Percentiles rank a stretch among this genome's conserved stretches.
Conservation (phyloP, 2,888 invertebrate species). For the Lepidonotus clava region DNA sequence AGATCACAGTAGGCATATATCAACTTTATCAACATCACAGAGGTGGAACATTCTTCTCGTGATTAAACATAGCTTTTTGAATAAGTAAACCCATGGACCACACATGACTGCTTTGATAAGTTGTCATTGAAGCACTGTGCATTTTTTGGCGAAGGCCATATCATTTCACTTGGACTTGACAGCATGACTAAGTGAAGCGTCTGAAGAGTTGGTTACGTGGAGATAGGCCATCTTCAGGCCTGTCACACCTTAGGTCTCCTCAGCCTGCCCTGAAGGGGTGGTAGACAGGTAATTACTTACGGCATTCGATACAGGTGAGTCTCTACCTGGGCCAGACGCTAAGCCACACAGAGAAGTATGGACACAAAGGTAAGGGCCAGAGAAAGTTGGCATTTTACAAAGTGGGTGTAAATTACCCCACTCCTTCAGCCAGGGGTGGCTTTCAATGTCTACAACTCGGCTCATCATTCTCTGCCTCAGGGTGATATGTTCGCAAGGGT, state of each 20-base stretch:
- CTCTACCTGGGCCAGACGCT: background rate
- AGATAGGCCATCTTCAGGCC: background rate
- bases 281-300: background rate
- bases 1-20: too few relatives aligned
- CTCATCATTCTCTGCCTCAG: background rate
- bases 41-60: too few relatives aligned
- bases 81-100: too few relatives aligned
- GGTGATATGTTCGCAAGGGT: background rate
- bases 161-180: too few relatives aligned
- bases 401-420: background rate
- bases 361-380: constrained; percentile 4
- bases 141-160: too few relatives aligned
- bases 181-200: background rate
- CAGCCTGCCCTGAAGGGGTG: background rate
- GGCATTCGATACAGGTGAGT: background rate
- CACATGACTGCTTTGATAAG: too few relatives aligned
- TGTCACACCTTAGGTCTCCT: background rate
- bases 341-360: background rate
- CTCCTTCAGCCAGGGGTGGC: background rate
- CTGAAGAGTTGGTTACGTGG: background rate
- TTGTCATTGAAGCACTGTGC: too few relatives aligned
- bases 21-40: too few relatives aligned
- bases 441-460: background rate
- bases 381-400: background rate
- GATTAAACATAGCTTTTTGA: too few relatives aligned